These are phyloP conservation scores for Aplysia californica DNA, from an alignment of 1,140 invertebrate genomes.

Conservation along the genomic window DNA sequence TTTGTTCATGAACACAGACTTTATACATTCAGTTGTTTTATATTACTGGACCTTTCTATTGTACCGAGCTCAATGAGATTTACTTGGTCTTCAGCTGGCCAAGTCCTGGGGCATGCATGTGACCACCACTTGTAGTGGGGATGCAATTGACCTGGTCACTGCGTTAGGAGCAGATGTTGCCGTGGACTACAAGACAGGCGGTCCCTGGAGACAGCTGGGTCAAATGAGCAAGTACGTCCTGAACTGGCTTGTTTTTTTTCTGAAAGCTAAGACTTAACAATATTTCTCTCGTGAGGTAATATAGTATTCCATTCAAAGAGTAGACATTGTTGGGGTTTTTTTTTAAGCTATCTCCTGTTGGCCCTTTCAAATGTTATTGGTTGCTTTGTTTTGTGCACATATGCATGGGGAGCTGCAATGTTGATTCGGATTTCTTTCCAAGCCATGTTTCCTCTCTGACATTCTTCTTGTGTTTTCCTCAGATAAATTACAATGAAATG, in stretches of 20 bases:
- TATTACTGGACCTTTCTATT: too few species aligned
- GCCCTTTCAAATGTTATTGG: too few species aligned
- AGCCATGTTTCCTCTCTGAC: too few species aligned
- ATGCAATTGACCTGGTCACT: conserved; percentile 77
- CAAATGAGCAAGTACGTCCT: neutral
- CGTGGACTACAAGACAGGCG: conserved; percentile 82
- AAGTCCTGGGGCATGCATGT: conserved; percentile 81
- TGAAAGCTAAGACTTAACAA: neutral
- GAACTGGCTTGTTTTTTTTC: neutral
- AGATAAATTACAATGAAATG: too few species aligned
- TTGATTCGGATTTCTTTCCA: too few species aligned
- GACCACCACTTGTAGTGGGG: conserved; percentile 79
- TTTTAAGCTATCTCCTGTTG: too few species aligned
- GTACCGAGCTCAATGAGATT: too few species aligned
- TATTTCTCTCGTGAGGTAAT: neutral
- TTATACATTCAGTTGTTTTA: too few species aligned
- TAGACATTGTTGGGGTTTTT: neutral
- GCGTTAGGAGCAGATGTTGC: conserved; percentile 79
- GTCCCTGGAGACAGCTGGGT: conserved; percentile 73
- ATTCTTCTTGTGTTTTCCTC: too few species aligned
- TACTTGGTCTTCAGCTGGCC: conserved; percentile 72
- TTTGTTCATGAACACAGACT: too few species aligned
- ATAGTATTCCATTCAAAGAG: neutral
- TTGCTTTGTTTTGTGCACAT: too few species aligned
- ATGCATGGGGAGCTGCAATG: too few species aligned